Base-by-base conservation (phyloP, 2,888 invertebrate genomes). In the Leptopterna dolabrata region DNA sequence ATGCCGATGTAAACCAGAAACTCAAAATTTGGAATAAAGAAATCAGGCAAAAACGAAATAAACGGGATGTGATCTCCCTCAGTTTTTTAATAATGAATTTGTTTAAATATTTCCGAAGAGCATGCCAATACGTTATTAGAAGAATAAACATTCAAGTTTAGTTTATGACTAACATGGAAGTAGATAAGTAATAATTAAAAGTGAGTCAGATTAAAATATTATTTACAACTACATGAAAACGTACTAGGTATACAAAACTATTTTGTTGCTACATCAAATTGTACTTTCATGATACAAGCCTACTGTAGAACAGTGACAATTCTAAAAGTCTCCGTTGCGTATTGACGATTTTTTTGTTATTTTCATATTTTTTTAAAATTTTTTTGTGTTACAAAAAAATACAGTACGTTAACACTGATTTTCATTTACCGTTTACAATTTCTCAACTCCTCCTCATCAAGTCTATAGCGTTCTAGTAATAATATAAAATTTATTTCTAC, bases 231-330 rank as follows among this genome's bases (percentile, higher is more conserved):
- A 85, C 47, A 30, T 41, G 30, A 41, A 70, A 83, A 30, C 24
- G n/a, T 14, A 83, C 83, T 83, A n/a, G n/a, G n/a, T n/a, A 83
- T 83, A 83, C 85, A 85, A 85, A 83, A 85, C 45, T 81, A 81
- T 47, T 55, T 36, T 29, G 36, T 30, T 30, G 41, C 85, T 73
- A 85, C 85, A 85, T 63, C 47, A 76, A 85, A 45, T 85, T 85
- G 85, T 85, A 85, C 85, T 85, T 83, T 85, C 73, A 70, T 63
- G 83, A 73, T 73, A 85, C 85, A 85, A 85, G 85, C 85, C 76
- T 85, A 85, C 71, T 70, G 36, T 27, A 71, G 70, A 70, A 70
- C 63, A 29, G 85, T 85, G 45, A 76, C 85, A 36, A 51, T 30
- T 45, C 76, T 85, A 36, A 70, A 63, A 85, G 45, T 85, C 55